These are phyloP conservation scores for Nysson spinosus DNA, from an alignment of 2,888 invertebrate genomes.

Conservation along the genomic window DNA sequence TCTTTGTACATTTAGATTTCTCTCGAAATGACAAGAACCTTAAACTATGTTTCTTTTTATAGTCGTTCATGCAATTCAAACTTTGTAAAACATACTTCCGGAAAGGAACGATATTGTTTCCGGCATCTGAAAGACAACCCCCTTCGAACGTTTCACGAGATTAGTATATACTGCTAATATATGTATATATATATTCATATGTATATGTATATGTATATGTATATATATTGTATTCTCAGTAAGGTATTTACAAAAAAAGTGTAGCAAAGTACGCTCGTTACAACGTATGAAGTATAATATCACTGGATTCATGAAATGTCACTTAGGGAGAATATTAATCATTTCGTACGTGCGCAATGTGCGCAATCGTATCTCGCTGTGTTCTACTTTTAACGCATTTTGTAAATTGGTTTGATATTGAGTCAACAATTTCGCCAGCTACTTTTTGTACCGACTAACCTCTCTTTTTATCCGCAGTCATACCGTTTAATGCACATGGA, in stretches of 20 bases:
- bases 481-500: constrained; percentile 15
- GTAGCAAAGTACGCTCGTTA: constrained; percentile 44
- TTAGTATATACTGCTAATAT: constrained; percentile 16
- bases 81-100: neutral
- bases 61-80: neutral
- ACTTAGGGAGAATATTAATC: constrained; percentile 22
- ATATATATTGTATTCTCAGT: constrained; percentile 25
- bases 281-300: constrained; percentile 43
- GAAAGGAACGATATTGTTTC: neutral
- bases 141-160: constrained; percentile 14
- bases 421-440: constrained; percentile 32
- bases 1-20: neutral
- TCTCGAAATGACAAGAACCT: too few relatives aligned
- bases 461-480: constrained; percentile 3
- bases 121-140: constrained; percentile 6
- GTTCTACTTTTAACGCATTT: constrained; percentile 30
- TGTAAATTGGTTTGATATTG: constrained; percentile 37
- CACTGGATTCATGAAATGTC: constrained; percentile 30
- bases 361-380: constrained; percentile 20
- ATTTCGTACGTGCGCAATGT: constrained; percentile 20
- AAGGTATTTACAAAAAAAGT: constrained; percentile 51
- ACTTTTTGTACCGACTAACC: constrained; percentile 11
- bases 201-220: constrained; percentile 16
- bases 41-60: too few relatives aligned
- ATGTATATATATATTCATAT: constrained; percentile 3